Conservation (phyloP, 1,140 invertebrate species). For the Elymnias hypermnestra region DNA sequence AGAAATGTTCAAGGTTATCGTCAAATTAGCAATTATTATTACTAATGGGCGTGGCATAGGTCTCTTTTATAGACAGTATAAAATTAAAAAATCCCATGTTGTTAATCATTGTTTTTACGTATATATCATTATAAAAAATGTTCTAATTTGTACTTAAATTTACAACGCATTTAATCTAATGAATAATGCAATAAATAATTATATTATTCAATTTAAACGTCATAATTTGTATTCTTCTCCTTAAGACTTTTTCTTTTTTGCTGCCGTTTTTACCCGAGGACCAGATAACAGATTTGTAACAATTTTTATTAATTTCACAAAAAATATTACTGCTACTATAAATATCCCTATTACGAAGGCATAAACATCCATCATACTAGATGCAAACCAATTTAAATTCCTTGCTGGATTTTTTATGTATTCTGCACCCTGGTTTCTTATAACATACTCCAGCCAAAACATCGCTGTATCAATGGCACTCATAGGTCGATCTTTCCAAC, state of each 20-base stretch:
- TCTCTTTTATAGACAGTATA: too few relatives aligned
- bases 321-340: slow-evolving; percentile 2
- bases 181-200: too few relatives aligned
- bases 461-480: slow-evolving; percentile 75
- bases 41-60: too few relatives aligned
- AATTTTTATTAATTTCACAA: slow-evolving; percentile 6
- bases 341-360: slow-evolving; percentile 15
- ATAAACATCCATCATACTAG: slow-evolving; percentile 78
- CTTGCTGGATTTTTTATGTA: slow-evolving; percentile 77
- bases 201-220: too few relatives aligned
- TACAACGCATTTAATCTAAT: too few relatives aligned
- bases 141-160: too few relatives aligned
- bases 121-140: too few relatives aligned
- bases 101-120: too few relatives aligned
- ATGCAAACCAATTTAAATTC: slow-evolving; percentile 78
- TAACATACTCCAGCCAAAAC: slow-evolving; percentile 81
- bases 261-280: not conserved
- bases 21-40: too few relatives aligned
- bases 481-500: slow-evolving; percentile 77
- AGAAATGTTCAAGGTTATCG: too few relatives aligned
- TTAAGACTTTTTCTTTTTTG: slow-evolving; percentile 4
- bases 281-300: not conserved
- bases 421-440: slow-evolving; percentile 66
- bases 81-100: too few relatives aligned
- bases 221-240: not conserved